Evolutionary conservation across 2,797 vertebrate species (phyloP).

Genomic region (Crypturellus tataupa): DNA sequence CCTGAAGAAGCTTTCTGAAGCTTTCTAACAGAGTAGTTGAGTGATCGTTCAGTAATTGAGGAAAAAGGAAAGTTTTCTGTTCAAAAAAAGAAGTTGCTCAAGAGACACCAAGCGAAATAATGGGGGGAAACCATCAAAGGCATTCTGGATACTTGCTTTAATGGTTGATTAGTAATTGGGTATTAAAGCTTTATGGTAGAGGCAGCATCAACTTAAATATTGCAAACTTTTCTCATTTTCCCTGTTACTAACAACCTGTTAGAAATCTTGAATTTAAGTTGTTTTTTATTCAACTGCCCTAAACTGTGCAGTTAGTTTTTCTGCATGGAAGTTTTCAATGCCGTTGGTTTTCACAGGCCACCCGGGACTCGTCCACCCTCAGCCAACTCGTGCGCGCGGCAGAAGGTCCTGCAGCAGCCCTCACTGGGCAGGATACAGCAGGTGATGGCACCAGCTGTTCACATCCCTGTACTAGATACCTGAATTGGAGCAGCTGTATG

Average conservation of each 20-base stretch:
- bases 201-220: not conserved
- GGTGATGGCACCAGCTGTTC: constrained; percentile 75
- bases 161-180: not conserved
- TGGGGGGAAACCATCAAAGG: not conserved
- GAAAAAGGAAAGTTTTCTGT: not conserved
- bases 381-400: not conserved
- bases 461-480: constrained; percentile 55
- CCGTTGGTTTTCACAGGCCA: not conserved
- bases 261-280: not conserved
- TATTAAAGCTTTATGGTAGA: not conserved
- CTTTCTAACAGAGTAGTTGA: not conserved
- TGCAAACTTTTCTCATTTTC: not conserved
- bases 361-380: not conserved
- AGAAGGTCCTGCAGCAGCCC: constrained; percentile 57
- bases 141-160: not conserved
- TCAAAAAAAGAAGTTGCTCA: not conserved
- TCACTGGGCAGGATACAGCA: constrained; percentile 57
- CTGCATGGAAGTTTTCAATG: not conserved
- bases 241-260: not conserved
- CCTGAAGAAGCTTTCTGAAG: not conserved
- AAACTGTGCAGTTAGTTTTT: not conserved
- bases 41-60: not conserved
- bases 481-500: constrained; percentile 71
- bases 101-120: not conserved
- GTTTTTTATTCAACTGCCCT: not conserved